Evolutionary conservation across 1,140 invertebrate genomes (phyloP), one percentile per base, ranked within the genome.

Genomic region (Hesperophylax magnus): DNA sequence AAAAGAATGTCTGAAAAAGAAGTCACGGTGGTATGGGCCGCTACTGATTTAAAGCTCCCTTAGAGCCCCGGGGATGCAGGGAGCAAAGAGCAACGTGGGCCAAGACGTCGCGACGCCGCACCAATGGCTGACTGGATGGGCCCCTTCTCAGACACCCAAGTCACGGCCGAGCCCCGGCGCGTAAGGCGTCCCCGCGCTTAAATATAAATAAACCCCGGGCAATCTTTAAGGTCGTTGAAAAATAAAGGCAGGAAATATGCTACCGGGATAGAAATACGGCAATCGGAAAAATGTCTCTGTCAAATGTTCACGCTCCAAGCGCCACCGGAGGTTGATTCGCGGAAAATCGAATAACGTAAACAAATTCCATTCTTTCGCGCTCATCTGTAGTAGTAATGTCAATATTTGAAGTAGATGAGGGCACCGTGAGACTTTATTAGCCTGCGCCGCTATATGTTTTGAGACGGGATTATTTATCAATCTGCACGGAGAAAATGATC

Each of bases 201-300:
- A 81, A 83, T 83, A 83, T 83, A 83, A 83, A 83, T 80, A 83
- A 83, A 83, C 75, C 82, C 76, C 54, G 67, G 77, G 15, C 81
- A 77, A 83, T 80, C 81, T 77, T 83, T 78, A 78, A 78, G 76
- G 82, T 78, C 79, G 79, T 78, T 78, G 82, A 69, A 81, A 83
- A 83, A 83, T 83, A 83, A 83, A 83, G 79, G 82, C 79, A 76
- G 76, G 15, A 75, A 82, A 80, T 78, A 80, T 82, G 78, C 76
- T 77, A 22, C 39, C 18, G 39, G 76, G 76, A 52, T 65, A 63
- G 22, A 58, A 75, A 75, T 75, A 27, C 47, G 76, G 76, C 60
- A 78, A 78, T 78, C 76, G 76, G 76, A 67, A 78, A 77, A 78
- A 65, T 53, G 76, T 75, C 71, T 75, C 71, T 75, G 71, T 75